A percentile compares a stretch with the other conserved stretches of the same genome.
These are phyloP conservation scores for Microctenopoma stevenorrisi DNA, from an alignment of 2,797 vertebrate genomes.

Conservation along the genomic window DNA sequence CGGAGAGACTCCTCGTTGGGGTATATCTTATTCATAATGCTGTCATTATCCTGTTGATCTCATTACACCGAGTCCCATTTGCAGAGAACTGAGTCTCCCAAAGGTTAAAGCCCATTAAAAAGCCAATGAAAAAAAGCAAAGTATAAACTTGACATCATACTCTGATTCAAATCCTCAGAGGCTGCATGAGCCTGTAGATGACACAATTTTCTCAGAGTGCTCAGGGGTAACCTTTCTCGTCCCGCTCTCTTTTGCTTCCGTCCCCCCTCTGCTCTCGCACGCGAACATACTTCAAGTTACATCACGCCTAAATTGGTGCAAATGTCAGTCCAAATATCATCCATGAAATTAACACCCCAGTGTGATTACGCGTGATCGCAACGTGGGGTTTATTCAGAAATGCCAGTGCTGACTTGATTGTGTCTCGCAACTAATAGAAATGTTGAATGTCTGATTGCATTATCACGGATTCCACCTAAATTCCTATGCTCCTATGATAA, in stretches of 20 bases:
- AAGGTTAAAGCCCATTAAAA: conserved; percentile 53
- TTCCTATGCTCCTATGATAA: not conserved
- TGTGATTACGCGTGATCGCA: conserved; percentile 26
- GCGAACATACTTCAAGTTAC: conserved; percentile 5
- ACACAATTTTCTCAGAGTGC: conserved; percentile 30
- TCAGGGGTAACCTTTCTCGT: conserved; percentile 26
- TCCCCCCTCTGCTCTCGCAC: conserved; percentile 1
- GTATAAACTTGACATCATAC: conserved; percentile 28
- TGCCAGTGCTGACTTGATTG: not conserved
- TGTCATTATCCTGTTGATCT: conserved; percentile 50
- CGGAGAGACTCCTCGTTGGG: conserved; percentile 38
- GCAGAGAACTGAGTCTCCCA: conserved; percentile 27
- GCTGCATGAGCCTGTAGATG: conserved; percentile 24
- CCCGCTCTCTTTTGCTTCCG: not conserved
- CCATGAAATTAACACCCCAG: conserved; percentile 21
- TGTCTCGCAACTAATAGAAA: not conserved
- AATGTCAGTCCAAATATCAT: conserved; percentile 43
- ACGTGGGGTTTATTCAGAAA: conserved; percentile 15
- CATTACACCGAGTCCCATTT: conserved; percentile 40
- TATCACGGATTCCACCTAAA: not conserved
- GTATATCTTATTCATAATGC: conserved; percentile 56
- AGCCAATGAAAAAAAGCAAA: not conserved
- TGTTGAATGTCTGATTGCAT: not conserved
- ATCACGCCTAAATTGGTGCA: not conserved
- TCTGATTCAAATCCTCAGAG: conserved; percentile 47